These are phyloP conservation scores for Tupaia chinensis DNA, from an alignment of 2,113 vertebrate genomes.

Conservation along the genomic window DNA sequence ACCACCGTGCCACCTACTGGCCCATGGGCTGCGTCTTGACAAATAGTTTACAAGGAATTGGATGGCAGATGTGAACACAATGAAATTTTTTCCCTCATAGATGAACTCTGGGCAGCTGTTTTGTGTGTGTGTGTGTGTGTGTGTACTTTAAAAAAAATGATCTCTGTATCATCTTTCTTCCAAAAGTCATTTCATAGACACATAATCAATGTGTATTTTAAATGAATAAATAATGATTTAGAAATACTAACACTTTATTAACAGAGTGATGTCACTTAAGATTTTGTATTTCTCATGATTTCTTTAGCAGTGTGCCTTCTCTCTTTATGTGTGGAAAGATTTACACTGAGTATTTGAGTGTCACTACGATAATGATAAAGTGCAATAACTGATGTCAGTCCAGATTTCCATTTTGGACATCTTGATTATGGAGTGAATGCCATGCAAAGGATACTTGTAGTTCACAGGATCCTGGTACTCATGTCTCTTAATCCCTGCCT, in stretches of 20 bases:
- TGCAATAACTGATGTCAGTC: not conserved
- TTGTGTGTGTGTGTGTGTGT: not conserved
- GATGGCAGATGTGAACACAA: not conserved
- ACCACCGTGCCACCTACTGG: no score
- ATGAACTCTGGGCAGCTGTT: not conserved
- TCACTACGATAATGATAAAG: not conserved
- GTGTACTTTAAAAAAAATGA: not conserved
- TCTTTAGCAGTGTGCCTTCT: not conserved
- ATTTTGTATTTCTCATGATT: not conserved
- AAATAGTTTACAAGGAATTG: constrained; percentile 17
- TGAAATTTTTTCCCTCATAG: not conserved
- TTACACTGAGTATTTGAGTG: not conserved
- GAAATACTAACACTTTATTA: constrained; percentile 29
- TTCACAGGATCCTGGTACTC: not conserved
- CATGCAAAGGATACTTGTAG: not conserved
- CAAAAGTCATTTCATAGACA: not conserved
- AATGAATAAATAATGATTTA: constrained; percentile 36
- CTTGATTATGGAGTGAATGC: not conserved
- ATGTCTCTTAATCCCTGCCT: not conserved
- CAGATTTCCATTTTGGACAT: not conserved
- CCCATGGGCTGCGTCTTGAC: not conserved
- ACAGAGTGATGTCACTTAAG: not conserved
- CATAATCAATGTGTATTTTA: constrained; percentile 31
- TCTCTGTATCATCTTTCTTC: not conserved
- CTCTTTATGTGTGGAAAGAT: not conserved